phyloP scores from a whole-genome alignment of 2,113 vertebrate genomes.

The Oncorhynchus mykiss region DNA sequence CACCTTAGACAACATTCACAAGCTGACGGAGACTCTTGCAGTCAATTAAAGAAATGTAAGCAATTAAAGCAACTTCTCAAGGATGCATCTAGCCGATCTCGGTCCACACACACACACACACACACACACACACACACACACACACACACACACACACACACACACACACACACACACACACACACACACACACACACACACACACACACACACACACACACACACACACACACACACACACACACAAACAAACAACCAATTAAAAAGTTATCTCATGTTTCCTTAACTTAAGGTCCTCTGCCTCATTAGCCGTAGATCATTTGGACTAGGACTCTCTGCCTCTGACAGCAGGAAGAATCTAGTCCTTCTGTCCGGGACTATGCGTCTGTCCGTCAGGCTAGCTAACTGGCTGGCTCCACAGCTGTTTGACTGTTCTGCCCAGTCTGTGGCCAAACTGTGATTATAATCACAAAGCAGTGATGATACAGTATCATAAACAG shows the following conservation, averaged over 20 bases:
- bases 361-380: too few relatives aligned
- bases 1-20: too few relatives aligned
- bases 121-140: slow-evolving; percentile 30
- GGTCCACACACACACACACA: slow-evolving; percentile 20
- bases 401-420: too few relatives aligned
- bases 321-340: neutral
- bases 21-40: too few relatives aligned
- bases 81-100: too few relatives aligned
- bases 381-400: too few relatives aligned
- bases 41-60: too few relatives aligned
- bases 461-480: too few relatives aligned
- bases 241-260: neutral
- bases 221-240: slow-evolving; percentile 11
- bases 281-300: neutral
- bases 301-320: neutral
- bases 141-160: slow-evolving; percentile 29
- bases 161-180: slow-evolving; percentile 24
- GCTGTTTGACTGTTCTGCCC: too few relatives aligned
- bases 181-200: slow-evolving; percentile 15
- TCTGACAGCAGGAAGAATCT: neutral
- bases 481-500: too few relatives aligned
- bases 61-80: too few relatives aligned
- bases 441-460: too few relatives aligned
- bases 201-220: neutral
- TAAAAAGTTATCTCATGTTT: neutral